A percentile compares a stretch with the other conserved stretches of the same genome.
Evolutionary conservation across 2,888 invertebrate species (phyloP).

Genomic region (Tetranychus piercei): DNA sequence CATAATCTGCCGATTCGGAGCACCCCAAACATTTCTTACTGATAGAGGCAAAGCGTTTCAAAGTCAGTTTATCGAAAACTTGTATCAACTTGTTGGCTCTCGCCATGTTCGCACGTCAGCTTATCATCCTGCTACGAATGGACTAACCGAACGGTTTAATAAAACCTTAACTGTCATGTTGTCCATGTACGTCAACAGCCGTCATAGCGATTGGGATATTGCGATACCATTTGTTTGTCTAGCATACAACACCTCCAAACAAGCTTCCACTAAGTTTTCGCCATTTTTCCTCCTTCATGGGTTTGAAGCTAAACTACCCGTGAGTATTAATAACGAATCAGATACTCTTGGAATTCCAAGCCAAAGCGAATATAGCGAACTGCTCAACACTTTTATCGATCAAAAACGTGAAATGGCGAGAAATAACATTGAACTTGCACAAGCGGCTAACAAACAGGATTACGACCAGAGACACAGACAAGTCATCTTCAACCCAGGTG

Average conservation of each 20-base stretch:
- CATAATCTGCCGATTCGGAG: slow-evolving; percentile 24
- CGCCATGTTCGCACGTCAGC: slow-evolving; percentile 23
- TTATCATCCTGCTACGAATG: slow-evolving; percentile 25
- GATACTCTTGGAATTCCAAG: neutral
- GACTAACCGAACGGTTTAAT: slow-evolving; percentile 27
- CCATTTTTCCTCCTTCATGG: slow-evolving; percentile 1
- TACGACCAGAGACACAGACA: neutral
- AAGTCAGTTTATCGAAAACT: neutral
- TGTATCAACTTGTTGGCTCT: neutral
- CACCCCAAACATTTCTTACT: neutral
- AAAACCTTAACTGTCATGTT: slow-evolving; percentile 25
- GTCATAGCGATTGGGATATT: slow-evolving; percentile 25
- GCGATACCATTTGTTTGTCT: slow-evolving; percentile 20
- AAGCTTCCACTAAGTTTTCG: neutral
- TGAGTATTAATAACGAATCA: slow-evolving; percentile 16
- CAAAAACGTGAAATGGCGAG: neutral
- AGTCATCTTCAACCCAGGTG: slow-evolving; percentile 10
- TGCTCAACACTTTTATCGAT: neutral
- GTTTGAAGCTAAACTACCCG: neutral
- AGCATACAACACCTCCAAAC: slow-evolving; percentile 2
- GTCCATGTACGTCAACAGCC: slow-evolving; percentile 21
- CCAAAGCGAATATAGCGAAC: neutral
- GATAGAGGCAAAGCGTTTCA: neutral
- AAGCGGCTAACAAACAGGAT: neutral
- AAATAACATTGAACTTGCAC: neutral